Evolutionary conservation across 2,113 vertebrate species (phyloP), one percentile per base, ranked within the genome.

Genomic region (Gavialis gangeticus): DNA sequence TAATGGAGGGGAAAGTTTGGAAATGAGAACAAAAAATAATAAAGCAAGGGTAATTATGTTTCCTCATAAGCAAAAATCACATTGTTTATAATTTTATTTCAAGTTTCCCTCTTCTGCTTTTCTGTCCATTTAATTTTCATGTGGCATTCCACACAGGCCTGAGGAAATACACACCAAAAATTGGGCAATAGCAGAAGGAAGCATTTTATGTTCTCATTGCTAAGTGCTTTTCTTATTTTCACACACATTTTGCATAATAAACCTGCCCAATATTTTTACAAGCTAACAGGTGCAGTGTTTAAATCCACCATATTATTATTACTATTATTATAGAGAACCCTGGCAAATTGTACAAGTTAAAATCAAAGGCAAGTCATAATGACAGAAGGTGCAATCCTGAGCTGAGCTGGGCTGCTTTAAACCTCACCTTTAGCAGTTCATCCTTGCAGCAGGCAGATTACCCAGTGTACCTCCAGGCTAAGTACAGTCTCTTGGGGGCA

Each of bases 151-250:
- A 24, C 78, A 15, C 3, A 73, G 34, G 34, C 88, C 27, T 78
- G 22, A 66, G 54, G 57, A 24, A 3, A 95, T 82, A 7, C 10
- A 78, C 22, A 63, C 21, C 46, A n/a, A 92, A 82, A 80, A 54
- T 12, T 69, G 10, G 12, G 13, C 28, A 71, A 8, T 18, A 80
- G 21, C 0, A 3, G 6, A 4, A 24, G 5, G 3, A 5, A 5
- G 2, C 2, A 60, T 91, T 86, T 88, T 79, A 46, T 25, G 24
- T 91, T 82, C 66, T 64, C 28, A 79, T 71, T 71, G 12, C 67
- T 71, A 8, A 22, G 34, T 63, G 11, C 2, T 59, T 67, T 90
- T 93, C 94, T 90, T 21, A 10, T 22, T 34, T 81, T 67, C 28
- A 66, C 28, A 66, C n/a, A 66, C 58, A 12, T 64, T 77, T 46